Percentiles rank a stretch among this genome's conserved stretches.
These are phyloP conservation scores for Psophia crepitans DNA, from an alignment of 2,113 vertebrate species.

Conservation along the genomic window DNA sequence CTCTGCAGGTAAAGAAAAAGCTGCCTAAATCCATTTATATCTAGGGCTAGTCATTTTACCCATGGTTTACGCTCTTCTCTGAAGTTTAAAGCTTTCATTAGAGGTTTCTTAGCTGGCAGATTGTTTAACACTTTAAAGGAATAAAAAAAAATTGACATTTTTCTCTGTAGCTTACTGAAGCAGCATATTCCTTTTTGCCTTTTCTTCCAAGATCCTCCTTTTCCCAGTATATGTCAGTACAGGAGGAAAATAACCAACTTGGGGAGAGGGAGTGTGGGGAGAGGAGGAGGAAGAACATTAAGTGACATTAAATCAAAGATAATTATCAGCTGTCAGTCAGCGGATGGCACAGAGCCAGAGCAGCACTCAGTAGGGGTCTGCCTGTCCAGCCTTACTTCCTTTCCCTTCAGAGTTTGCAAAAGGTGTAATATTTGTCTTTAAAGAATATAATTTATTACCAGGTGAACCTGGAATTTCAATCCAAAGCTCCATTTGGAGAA, in stretches of 20 bases:
- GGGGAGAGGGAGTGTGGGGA: background rate
- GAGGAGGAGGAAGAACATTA: background rate
- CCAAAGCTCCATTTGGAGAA: background rate
- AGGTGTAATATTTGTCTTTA: background rate
- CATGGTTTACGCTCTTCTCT: background rate
- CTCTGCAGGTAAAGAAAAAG: background rate
- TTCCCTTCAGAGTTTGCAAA: background rate
- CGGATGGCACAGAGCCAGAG: background rate
- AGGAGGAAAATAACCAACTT: background rate
- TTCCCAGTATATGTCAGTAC: background rate
- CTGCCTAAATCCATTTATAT: background rate
- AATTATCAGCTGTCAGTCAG: constrained; percentile 37
- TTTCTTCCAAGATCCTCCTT: background rate
- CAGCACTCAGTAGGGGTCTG: background rate
- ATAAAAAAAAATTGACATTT: background rate
- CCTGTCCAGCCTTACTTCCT: background rate
- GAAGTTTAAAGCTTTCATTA: background rate
- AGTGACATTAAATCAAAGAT: constrained; percentile 30
- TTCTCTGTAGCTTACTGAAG: background rate
- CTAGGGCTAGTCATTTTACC: background rate
- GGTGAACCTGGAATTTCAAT: background rate
- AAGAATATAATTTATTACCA: background rate
- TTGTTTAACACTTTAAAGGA: background rate
- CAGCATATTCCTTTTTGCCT: background rate
- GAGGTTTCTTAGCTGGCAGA: background rate